Evolutionary conservation across 2,888 invertebrate species (phyloP).

Genomic region (Bembecia ichneumoniformis): DNA sequence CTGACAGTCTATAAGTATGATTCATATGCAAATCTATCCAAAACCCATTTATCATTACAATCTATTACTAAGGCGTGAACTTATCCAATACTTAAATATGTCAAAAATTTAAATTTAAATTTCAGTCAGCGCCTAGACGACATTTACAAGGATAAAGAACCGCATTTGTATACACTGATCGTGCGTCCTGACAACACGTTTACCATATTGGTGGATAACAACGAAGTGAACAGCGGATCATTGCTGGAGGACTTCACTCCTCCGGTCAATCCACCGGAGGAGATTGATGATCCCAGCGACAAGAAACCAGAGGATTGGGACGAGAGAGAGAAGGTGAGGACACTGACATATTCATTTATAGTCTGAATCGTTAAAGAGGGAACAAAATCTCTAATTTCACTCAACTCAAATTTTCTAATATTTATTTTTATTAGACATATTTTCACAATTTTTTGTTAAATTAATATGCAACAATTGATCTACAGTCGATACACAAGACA

Average conservation of each 20-base stretch:
- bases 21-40: too few species aligned
- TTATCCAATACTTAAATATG: background rate
- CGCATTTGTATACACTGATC: constrained; percentile 96
- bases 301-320: constrained; percentile 95
- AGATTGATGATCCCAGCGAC: constrained; percentile 93
- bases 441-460: too few species aligned
- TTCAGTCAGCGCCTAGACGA: constrained; percentile 83
- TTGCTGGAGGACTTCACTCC: constrained; percentile 92
- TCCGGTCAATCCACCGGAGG: constrained; percentile 93
- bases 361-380: too few species aligned
- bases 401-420: too few species aligned
- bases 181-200: constrained; percentile 97
- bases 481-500: too few species aligned
- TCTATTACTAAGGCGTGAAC: too few species aligned
- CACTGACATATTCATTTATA: too few species aligned
- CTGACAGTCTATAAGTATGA: too few species aligned
- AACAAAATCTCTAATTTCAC: too few species aligned
- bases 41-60: too few species aligned
- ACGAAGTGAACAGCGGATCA: constrained; percentile 87
- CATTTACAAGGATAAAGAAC: constrained; percentile 91
- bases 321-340: constrained; percentile 76
- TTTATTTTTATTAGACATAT: too few species aligned
- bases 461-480: too few species aligned
- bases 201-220: constrained; percentile 89
- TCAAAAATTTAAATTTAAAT: background rate